These are phyloP conservation scores for Ochotona curzoniae DNA, from an alignment of 2,113 vertebrate genomes.

Conservation along the genomic window DNA sequence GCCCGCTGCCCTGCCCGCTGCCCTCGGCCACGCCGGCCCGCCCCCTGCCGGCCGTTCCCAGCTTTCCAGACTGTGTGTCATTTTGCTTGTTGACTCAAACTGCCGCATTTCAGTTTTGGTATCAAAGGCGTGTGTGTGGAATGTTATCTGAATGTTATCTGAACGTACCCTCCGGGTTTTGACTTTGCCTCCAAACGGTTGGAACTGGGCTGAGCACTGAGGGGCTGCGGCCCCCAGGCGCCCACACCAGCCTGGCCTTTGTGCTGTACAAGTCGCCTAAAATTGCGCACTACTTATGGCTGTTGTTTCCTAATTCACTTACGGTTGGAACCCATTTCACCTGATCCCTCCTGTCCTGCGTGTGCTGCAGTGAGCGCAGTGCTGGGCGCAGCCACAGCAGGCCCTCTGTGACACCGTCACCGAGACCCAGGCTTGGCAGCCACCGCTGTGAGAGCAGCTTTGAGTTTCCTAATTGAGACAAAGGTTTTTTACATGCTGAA, in stretches of 20 bases:
- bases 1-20: neutral
- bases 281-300: slow-evolving; percentile 87
- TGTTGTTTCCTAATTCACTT: slow-evolving; percentile 96
- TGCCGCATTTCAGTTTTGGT: neutral
- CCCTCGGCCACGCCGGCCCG: accelerated
- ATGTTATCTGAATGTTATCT: neutral
- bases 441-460: slow-evolving; percentile 66
- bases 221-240: slow-evolving; percentile 83
- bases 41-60: neutral
- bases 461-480: slow-evolving; percentile 74
- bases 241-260: slow-evolving; percentile 88
- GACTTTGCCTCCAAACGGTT: slow-evolving; percentile 80
- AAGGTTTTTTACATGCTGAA: slow-evolving; percentile 68
- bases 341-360: slow-evolving; percentile 86
- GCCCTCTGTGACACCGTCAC: slow-evolving; percentile 77
- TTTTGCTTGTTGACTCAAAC: neutral
- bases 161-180: neutral
- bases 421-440: slow-evolving; percentile 80
- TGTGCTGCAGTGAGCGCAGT: slow-evolving; percentile 88
- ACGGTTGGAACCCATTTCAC: slow-evolving; percentile 88
- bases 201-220: slow-evolving; percentile 65
- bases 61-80: neutral
- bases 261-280: slow-evolving; percentile 89
- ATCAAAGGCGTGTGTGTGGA: neutral
- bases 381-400: slow-evolving; percentile 75